Percentiles rank a stretch among this genome's conserved stretches.
Evolutionary conservation across 2,113 vertebrate species (phyloP).

Genomic region (Todiramphus saurophagus): DNA sequence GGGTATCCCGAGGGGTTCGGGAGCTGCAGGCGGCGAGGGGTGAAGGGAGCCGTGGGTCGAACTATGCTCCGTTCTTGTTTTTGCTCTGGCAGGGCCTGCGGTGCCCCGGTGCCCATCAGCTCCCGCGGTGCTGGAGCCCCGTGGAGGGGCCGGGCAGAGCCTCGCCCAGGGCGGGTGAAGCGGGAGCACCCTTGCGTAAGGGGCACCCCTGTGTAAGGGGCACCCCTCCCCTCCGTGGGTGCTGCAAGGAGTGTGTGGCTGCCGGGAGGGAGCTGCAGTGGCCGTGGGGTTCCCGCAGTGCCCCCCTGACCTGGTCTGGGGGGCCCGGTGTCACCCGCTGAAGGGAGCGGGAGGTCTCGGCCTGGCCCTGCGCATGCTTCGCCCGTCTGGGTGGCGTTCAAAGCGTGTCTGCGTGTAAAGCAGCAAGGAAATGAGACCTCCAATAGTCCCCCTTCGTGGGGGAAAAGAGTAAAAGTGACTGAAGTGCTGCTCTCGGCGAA

Average conservation of each 20-base stretch:
- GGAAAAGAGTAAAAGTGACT: fast-evolving
- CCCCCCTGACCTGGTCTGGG: fast-evolving
- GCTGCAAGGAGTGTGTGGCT: neutral
- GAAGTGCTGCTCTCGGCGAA: neutral
- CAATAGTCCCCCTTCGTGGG: neutral
- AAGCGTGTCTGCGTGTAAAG: fast-evolving
- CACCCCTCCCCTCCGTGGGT: fast-evolving
- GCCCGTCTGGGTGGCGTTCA: fast-evolving
- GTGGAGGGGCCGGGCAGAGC: neutral
- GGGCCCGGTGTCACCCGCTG: fast-evolving
- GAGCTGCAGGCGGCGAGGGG: no score
- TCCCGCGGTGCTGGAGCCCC: no score
- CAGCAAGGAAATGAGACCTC: fast-evolving
- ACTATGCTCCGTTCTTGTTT: fast-evolving
- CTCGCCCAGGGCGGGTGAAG: fast-evolving
- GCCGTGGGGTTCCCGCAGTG: fast-evolving
- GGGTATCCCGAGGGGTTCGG: neutral
- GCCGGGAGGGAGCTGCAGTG: neutral
- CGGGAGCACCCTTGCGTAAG: fast-evolving
- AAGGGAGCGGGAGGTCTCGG: fast-evolving
- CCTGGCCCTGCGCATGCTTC: fast-evolving
- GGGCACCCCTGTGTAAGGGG: fast-evolving
- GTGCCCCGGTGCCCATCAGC: fast-evolving
- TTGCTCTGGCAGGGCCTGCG: fast-evolving
- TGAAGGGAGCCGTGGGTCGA: fast-evolving